Evolutionary conservation across 2,888 invertebrate genomes (phyloP).

Genomic region (Tinea trinotella): DNA sequence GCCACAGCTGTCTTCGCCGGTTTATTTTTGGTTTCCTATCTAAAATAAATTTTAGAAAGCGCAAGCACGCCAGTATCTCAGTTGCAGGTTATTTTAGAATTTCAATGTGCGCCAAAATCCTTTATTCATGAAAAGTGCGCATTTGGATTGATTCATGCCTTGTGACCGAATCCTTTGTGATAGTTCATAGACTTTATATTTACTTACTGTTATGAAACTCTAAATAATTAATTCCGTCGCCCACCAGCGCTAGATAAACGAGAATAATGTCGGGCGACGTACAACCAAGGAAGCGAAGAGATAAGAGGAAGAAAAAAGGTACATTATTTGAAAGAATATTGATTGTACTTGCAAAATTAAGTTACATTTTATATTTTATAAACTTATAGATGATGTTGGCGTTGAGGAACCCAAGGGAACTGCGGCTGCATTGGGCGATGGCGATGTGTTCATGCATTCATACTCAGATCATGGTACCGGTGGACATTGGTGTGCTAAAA

Average conservation of each 20-base stretch:
- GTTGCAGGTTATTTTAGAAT: conserved; percentile 66
- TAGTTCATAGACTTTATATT: conserved; percentile 51
- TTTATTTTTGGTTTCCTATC: conserved; percentile 66
- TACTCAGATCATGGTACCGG: conserved; percentile 83
- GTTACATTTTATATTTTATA: conserved; percentile 17
- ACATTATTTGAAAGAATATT: conserved; percentile 26
- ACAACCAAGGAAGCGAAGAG: conserved; percentile 88
- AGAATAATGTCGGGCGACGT: conserved; percentile 87
- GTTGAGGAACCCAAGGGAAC: conserved; percentile 62
- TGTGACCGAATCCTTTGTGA: conserved; percentile 32
- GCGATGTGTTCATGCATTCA: conserved; percentile 84
- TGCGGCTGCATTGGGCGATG: conserved; percentile 64
- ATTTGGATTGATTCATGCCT: conserved; percentile 45
- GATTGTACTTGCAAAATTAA: conserved; percentile 14
- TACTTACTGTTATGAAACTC: conserved; percentile 68
- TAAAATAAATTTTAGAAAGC: conserved; percentile 68
- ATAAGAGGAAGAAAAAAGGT: conserved; percentile 88
- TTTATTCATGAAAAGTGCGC: conserved; percentile 56
- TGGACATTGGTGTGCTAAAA: conserved; percentile 87
- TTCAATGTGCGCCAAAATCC: conserved; percentile 49
- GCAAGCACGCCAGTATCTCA: conserved; percentile 36
- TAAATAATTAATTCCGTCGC: conserved; percentile 50
- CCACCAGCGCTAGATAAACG: conserved; percentile 50
- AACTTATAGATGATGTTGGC: conserved; percentile 57
- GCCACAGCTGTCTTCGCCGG: conserved; percentile 61